phyloP scores from a whole-genome alignment of 2,888 invertebrate species.

The Leptopilina syphax region DNA sequence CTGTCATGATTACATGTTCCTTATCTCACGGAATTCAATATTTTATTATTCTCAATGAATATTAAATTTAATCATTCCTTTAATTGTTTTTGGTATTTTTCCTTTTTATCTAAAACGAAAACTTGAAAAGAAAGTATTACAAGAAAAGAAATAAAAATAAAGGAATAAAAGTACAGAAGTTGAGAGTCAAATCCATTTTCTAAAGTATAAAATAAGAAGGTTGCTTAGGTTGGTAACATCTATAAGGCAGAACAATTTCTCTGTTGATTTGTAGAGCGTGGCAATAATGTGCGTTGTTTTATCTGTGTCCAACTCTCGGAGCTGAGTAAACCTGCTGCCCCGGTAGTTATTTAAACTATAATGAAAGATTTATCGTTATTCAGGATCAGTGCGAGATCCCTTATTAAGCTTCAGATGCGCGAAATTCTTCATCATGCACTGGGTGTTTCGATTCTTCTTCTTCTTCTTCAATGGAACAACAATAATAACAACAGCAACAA shows the following conservation, averaged over 20 bases:
- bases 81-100: no score
- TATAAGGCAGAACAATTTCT: conserved; percentile 62
- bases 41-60: no score
- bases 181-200: background rate
- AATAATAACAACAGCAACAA: background rate
- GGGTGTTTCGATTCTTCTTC: conserved; percentile 7
- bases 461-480: background rate
- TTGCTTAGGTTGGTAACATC: background rate
- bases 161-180: background rate
- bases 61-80: no score
- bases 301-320: conserved; percentile 59
- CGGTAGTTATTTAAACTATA: conserved; percentile 17
- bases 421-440: conserved; percentile 2
- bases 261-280: conserved; percentile 74
- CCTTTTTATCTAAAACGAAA: no score
- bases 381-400: conserved; percentile 5
- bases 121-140: no score
- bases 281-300: conserved; percentile 66
- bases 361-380: conserved; percentile 28
- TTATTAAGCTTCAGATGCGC: conserved; percentile 1
- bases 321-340: conserved; percentile 2
- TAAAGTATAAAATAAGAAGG: background rate
- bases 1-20: background rate
- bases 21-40: background rate
- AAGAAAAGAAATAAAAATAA: background rate